A percentile compares a stretch with the other conserved stretches of the same genome.
phyloP scores from a whole-genome alignment of 2,113 vertebrate species.

The Otocyon megalotis region DNA sequence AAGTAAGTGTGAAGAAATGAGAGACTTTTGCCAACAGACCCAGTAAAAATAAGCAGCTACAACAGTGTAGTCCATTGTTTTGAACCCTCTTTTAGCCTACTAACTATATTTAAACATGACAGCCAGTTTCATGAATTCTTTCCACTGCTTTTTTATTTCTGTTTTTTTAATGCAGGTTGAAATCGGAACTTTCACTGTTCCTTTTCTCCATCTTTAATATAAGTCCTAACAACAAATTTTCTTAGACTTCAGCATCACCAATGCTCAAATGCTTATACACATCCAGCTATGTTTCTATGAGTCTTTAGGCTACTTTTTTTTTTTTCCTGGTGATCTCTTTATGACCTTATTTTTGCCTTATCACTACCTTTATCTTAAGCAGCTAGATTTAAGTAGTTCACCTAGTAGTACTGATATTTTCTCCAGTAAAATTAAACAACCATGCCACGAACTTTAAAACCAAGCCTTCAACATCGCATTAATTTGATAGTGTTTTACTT shows the following conservation, averaged over 20 bases:
- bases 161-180: conserved; percentile 28
- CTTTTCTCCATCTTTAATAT: conserved; percentile 28
- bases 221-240: conserved; percentile 5
- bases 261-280: background rate
- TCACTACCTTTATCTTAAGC: background rate
- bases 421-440: background rate
- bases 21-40: conserved; percentile 71
- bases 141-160: conserved; percentile 30
- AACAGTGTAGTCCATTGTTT: conserved; percentile 83
- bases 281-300: background rate
- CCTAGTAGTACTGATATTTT: background rate
- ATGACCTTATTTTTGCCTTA: background rate
- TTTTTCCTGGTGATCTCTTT: background rate
- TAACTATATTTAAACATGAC: conserved; percentile 68
- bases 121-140: conserved; percentile 55
- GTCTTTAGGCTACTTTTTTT: background rate
- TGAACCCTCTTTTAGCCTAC: conserved; percentile 63
- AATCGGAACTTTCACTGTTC: background rate
- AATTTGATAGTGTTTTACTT: background rate
- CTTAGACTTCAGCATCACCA: background rate
- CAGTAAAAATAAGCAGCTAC: conserved; percentile 77
- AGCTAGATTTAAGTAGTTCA: background rate
- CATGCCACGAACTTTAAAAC: background rate
- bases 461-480: background rate
- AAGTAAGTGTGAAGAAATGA: conserved; percentile 82